Base-by-base conservation (phyloP, 2,797 vertebrate species). In the Echiichthys vipera region DNA sequence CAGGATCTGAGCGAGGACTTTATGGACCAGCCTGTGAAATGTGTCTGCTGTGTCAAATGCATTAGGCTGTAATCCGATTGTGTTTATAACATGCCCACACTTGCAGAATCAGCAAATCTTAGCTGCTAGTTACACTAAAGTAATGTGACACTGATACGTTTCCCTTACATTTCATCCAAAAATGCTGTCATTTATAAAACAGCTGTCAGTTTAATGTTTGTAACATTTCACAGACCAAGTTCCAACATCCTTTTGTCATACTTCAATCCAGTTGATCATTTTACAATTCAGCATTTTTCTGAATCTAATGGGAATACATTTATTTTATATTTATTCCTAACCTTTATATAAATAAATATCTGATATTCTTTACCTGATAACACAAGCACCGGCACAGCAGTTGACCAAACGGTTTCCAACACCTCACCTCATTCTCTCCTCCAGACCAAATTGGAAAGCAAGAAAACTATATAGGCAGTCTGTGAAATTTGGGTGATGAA, bases 21-120 rank as follows among this genome's bases (percentile, higher is more conserved):
- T 56, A 76, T 78, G 61, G 55, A 30, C 9, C 12, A 7, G 51
- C 36, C 49, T 64, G 24, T 76, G 47, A 79, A 76, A 71, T 42
- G 18, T 25, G 42, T 56, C 57, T 43, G 1, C 37, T 36, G 34
- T 57, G 40, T 55, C 36, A 32, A 63, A 77, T 5, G 42, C 74
- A 78, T 58, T 18, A 53, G 72, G 57, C 39, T 36, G 37, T 42
- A 46, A 51, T 13, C 39, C 25, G 3, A 53, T 50, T 62, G 11
- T 15, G 53, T 70, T 67, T 71, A 71, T 57, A 29, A 36, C 15
- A 49, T 22, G 12, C 5, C 51, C 58, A 5, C 36, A 11, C 47
- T 50, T 36, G 55, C 49, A 62, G 39, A 63, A 12, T 73, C 65
- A 45, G 65, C 62, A 29, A 45, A 77, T 30, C 32, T 32, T 45